Evolutionary conservation across 2,888 invertebrate genomes (phyloP), one percentile per base, ranked within the genome.

Genomic region (Conistra vaccinii): DNA sequence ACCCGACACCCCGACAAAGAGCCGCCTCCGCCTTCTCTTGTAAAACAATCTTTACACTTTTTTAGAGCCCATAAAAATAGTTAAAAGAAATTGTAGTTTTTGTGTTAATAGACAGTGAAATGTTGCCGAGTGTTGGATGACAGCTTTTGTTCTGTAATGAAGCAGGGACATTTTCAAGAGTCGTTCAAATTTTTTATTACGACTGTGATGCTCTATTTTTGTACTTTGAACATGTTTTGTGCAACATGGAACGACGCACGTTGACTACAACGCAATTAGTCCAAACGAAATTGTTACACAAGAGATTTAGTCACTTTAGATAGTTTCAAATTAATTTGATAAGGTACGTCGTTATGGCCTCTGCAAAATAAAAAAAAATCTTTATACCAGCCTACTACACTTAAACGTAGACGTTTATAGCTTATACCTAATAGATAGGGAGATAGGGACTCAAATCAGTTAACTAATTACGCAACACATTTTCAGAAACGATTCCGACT

Each of bases 101-200:
- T 94, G 92, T 95, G 95, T 94, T 95, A 95, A 95, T 95, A 96
- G 95, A 95, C 96, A 95, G 94, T 96, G 96, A 96, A 96, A 96
- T 96, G 96, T 96, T 95, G 93, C 96, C 94, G 95, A 95, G 94
- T 94, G 94, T 94, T 94, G 89, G 94, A 93, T 95, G 96, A 96
- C 96, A 95, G 96, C 96, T 96, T 96, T 96, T 96, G 96, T 96
- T 95, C 94, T 95, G 93, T 95, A 95, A 95, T 94, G 95, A 95
- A 94, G 92, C 93, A 93, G 95, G 92, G 95, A 95, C 95, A 94
- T 91, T 94, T 94, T 93, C 92, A 94, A 92, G 91, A 92, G 91
- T 92, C 92, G 87, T 93, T 94, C 89, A 89, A 90, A 89, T 90
- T 92, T 94, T 95, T 95, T 95, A 95, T 95, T 94, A 90, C 92